Conservation (phyloP, 2,113 vertebrate species). For the Mixornis gularis region DNA sequence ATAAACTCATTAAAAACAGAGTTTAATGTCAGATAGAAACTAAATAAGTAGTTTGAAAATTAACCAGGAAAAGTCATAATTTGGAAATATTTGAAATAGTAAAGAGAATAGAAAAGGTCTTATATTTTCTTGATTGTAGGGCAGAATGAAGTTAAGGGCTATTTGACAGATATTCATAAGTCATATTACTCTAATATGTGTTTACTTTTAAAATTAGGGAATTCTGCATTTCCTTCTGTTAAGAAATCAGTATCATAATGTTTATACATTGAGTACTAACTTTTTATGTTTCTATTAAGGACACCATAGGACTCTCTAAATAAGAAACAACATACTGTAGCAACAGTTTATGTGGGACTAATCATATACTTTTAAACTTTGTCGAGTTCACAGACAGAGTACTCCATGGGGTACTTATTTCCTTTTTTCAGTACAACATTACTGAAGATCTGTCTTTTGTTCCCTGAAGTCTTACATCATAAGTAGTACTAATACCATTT, state of each 20-base stretch:
- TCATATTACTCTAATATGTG: background rate
- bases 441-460: background rate
- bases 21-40: background rate
- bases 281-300: background rate
- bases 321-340: background rate
- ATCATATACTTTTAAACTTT: background rate
- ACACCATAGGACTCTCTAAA: background rate
- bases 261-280: background rate
- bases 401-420: background rate
- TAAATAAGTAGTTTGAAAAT: background rate
- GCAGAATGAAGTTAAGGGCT: background rate
- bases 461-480: background rate
- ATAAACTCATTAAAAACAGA: background rate
- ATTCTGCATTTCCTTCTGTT: background rate
- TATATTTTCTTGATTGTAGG: background rate
- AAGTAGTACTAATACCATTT: background rate
- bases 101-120: background rate
- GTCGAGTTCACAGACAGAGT: background rate
- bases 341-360: background rate
- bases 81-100: background rate
- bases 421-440: background rate
- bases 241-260: background rate
- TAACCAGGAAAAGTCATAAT: background rate
- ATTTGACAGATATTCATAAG: background rate
- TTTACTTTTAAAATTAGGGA: background rate